Evolutionary conservation across 1,140 invertebrate species (phyloP).

Genomic region (Drosophila oshimai): DNA sequence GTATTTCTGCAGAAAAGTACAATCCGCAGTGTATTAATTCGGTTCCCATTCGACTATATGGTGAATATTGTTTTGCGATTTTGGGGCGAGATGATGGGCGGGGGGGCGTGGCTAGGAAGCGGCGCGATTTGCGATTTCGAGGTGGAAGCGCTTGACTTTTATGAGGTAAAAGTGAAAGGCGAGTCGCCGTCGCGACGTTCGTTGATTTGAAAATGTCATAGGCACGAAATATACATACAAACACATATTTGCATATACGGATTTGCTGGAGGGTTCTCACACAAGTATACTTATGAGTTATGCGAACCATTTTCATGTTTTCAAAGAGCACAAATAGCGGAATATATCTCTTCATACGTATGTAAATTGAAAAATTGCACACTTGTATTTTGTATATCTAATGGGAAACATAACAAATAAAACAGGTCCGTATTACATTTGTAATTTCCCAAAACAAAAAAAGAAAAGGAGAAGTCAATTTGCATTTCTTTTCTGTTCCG

Average conservation of each 20-base stretch:
- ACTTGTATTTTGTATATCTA: constrained; percentile 39
- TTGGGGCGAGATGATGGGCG: neutral
- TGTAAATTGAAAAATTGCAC: constrained; percentile 49
- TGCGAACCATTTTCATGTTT: constrained; percentile 42
- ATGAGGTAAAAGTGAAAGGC: constrained; percentile 65
- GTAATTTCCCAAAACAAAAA: constrained; percentile 3
- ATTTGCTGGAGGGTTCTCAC: constrained; percentile 20
- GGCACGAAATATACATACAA: constrained; percentile 10
- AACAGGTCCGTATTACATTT: constrained; percentile 34
- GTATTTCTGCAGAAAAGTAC: too few relatives aligned
- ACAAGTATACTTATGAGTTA: constrained; percentile 46
- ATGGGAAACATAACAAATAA: constrained; percentile 38
- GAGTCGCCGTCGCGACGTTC: constrained; percentile 43
- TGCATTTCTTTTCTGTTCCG: constrained; percentile 18
- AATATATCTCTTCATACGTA: constrained; percentile 16
- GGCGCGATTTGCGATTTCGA: constrained; percentile 35
- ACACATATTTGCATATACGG: constrained; percentile 28
- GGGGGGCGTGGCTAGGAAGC: neutral
- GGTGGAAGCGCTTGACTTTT: constrained; percentile 36
- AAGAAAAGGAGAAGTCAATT: constrained; percentile 14
- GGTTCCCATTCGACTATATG: constrained; percentile 1
- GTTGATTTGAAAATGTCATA: constrained; percentile 69
- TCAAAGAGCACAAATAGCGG: constrained; percentile 32
- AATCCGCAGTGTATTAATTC: constrained; percentile 5
- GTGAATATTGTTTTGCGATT: constrained; percentile 54